Conservation (phyloP, 2,888 invertebrate species). For the Coleophora flavipennella region DNA sequence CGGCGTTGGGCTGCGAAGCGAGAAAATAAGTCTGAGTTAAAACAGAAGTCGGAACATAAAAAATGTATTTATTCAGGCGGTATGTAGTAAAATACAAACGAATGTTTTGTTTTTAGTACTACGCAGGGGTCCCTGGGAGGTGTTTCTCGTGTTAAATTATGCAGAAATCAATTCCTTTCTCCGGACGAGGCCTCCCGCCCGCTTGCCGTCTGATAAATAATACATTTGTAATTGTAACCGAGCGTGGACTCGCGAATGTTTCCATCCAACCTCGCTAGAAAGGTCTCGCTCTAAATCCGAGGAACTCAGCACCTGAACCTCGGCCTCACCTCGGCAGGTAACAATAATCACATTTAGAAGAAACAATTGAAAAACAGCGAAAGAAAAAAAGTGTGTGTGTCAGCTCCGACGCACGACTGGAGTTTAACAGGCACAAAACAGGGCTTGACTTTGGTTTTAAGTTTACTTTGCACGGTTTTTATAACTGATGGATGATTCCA, state of each 20-base stretch:
- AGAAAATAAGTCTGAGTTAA: slow-evolving; percentile 26
- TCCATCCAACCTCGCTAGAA: slow-evolving; percentile 9
- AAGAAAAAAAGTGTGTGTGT: too few species aligned
- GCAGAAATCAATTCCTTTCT: slow-evolving; percentile 70
- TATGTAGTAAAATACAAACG: slow-evolving; percentile 61
- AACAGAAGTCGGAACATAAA: slow-evolving; percentile 32
- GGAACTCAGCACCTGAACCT: neutral
- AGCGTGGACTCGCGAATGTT: slow-evolving; percentile 27
- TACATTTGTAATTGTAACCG: slow-evolving; percentile 64
- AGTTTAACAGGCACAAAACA: too few species aligned
- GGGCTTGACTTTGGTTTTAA: too few species aligned
- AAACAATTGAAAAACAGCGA: too few species aligned
- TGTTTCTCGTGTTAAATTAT: slow-evolving; percentile 68
- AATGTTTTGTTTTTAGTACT: slow-evolving; percentile 67
- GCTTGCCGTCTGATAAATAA: slow-evolving; percentile 58
- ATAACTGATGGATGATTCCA: too few species aligned
- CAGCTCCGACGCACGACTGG: too few species aligned
- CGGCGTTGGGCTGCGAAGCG: too few species aligned
- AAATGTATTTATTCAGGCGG: slow-evolving; percentile 53
- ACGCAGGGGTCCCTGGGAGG: slow-evolving; percentile 51
- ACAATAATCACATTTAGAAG: too few species aligned
- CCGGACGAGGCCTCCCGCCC: slow-evolving; percentile 42
- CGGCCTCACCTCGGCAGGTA: too few species aligned
- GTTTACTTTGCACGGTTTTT: too few species aligned
- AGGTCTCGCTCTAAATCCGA: neutral